phyloP scores from a whole-genome alignment of 2,797 vertebrate genomes.

The Pterois miles region DNA sequence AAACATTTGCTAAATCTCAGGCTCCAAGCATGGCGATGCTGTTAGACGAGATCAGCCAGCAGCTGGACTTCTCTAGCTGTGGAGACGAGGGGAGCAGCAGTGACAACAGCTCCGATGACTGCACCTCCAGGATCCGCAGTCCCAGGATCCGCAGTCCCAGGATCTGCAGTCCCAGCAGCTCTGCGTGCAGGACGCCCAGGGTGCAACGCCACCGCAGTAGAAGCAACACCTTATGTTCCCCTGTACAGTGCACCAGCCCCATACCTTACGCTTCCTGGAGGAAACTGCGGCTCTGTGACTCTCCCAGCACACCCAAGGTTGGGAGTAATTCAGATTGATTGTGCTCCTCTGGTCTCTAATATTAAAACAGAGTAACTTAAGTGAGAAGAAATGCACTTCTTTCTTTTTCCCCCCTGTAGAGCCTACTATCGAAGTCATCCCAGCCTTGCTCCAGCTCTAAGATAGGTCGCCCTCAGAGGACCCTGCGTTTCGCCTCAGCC shows the following conservation, averaged over 20 bases:
- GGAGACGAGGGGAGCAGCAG: slow-evolving; percentile 78
- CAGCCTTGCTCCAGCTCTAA: slow-evolving; percentile 81
- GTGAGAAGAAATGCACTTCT: neutral
- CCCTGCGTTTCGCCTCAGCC: slow-evolving; percentile 67
- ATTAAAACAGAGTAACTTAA: neutral
- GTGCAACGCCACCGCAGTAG: slow-evolving; percentile 65
- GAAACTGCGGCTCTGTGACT: slow-evolving; percentile 85
- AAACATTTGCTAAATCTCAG: slow-evolving; percentile 10
- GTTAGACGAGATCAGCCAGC: slow-evolving; percentile 79
- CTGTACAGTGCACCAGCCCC: slow-evolving; percentile 77
- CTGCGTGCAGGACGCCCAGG: slow-evolving; percentile 59
- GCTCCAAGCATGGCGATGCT: slow-evolving; percentile 64
- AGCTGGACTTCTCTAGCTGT: slow-evolving; percentile 86
- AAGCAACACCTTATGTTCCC: slow-evolving; percentile 53
- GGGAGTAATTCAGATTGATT: neutral
- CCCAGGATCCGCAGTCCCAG: slow-evolving; percentile 30
- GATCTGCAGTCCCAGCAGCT: neutral
- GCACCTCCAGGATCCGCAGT: slow-evolving; percentile 22
- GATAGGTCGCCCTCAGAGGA: slow-evolving; percentile 71
- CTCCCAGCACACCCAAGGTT: slow-evolving; percentile 92
- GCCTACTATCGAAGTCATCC: slow-evolving; percentile 83
- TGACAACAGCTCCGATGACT: slow-evolving; percentile 79
- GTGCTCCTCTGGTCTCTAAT: neutral
- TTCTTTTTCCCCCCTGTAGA: slow-evolving; percentile 72
- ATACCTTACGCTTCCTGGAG: slow-evolving; percentile 84